Percentiles rank a stretch among this genome's conserved stretches.
These are phyloP conservation scores for Benitochromis conjunctus DNA, from an alignment of 2,113 vertebrate genomes.

Conservation along the genomic window DNA sequence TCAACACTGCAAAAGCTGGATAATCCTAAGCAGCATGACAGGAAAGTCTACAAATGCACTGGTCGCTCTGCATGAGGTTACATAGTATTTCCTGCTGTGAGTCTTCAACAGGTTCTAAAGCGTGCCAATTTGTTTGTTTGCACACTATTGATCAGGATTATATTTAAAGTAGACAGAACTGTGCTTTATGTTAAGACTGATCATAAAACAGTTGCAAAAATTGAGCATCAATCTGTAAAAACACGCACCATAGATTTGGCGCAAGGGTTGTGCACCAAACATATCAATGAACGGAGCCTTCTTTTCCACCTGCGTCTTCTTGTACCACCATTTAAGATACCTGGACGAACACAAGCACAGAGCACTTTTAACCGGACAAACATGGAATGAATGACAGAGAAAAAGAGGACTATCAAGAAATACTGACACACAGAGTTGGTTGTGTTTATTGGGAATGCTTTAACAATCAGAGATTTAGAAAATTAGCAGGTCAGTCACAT, in stretches of 20 bases:
- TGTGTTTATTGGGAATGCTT: not conserved
- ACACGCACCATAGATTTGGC: slow-evolving; percentile 89
- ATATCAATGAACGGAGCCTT: slow-evolving; percentile 93
- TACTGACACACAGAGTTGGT: not conserved
- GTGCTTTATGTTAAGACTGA: not conserved
- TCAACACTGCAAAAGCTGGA: not conserved
- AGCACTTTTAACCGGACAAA: not conserved
- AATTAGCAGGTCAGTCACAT: not conserved
- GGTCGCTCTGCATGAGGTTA: not conserved
- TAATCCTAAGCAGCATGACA: not conserved
- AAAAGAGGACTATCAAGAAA: not conserved
- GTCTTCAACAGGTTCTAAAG: not conserved
- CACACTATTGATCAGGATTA: not conserved
- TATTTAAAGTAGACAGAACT: not conserved
- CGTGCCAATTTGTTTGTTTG: not conserved
- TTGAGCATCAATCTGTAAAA: not conserved
- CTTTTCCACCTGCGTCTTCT: slow-evolving; percentile 89
- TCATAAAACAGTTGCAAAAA: not conserved
- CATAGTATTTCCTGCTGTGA: not conserved
- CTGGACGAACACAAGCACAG: slow-evolving; percentile 57
- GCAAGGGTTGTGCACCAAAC: slow-evolving; percentile 80
- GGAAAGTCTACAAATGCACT: not conserved
- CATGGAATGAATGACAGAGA: not conserved
- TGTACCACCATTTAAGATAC: slow-evolving; percentile 93
- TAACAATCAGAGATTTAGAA: not conserved